Percentiles rank a stretch among this genome's conserved stretches.
These are phyloP conservation scores for Pteria penguin DNA, from an alignment of 2,888 invertebrate genomes.

Conservation along the genomic window DNA sequence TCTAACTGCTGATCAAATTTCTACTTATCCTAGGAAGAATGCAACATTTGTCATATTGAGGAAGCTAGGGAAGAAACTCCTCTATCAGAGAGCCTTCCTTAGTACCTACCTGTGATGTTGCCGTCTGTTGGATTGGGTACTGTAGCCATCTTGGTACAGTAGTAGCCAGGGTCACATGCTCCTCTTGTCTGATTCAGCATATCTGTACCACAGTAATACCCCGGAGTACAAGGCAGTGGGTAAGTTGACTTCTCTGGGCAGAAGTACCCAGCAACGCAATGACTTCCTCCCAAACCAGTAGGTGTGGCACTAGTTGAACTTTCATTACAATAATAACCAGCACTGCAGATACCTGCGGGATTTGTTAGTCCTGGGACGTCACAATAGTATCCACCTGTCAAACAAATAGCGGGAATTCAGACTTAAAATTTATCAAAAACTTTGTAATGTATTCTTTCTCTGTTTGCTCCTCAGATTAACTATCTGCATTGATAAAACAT, in stretches of 20 bases:
- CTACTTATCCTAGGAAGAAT: too few relatives aligned
- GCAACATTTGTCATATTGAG: too few relatives aligned
- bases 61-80: too few relatives aligned
- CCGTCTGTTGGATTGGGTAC: conserved; percentile 73
- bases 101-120: conserved; percentile 73
- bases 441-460: not conserved
- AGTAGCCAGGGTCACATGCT: conserved; percentile 71
- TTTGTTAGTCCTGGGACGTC: conserved; percentile 59
- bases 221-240: conserved; percentile 70
- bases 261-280: conserved; percentile 68
- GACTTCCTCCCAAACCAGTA: conserved; percentile 61
- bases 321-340: conserved; percentile 89
- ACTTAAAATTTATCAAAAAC: not conserved
- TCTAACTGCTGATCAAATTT: too few relatives aligned
- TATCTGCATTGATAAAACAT: too few relatives aligned
- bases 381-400: conserved; percentile 74
- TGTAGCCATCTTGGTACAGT: conserved; percentile 67
- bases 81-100: too few relatives aligned
- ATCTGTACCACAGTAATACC: conserved; percentile 70
- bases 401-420: too few relatives aligned
- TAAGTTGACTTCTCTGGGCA: conserved; percentile 71
- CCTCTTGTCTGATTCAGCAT: conserved; percentile 70
- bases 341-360: conserved; percentile 70
- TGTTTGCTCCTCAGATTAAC: too few relatives aligned
- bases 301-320: conserved; percentile 90